These are phyloP conservation scores for Columba livia DNA, from an alignment of 2,113 vertebrate species.

Conservation along the genomic window DNA sequence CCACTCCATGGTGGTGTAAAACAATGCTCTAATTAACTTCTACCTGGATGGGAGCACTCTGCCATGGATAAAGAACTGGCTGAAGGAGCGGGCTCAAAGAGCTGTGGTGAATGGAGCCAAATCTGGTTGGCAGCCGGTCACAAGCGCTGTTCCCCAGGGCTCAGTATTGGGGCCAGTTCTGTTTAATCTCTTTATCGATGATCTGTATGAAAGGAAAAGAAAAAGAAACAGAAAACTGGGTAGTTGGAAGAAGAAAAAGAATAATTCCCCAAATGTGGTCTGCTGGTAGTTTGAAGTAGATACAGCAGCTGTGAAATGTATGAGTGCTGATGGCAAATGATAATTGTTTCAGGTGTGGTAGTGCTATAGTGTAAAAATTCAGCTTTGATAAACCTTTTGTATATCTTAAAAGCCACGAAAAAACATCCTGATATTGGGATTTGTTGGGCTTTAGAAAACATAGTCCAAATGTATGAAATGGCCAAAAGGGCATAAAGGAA, in stretches of 20 bases:
- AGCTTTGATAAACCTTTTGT: neutral
- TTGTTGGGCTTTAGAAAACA: neutral
- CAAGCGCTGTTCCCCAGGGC: too few relatives aligned
- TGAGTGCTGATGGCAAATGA: neutral
- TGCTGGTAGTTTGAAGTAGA: neutral
- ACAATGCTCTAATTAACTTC: too few relatives aligned
- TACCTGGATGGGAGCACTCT: too few relatives aligned
- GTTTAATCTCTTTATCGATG: too few relatives aligned
- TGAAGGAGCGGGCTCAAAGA: too few relatives aligned
- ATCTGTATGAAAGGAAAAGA: too few relatives aligned
- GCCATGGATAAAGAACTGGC: too few relatives aligned
- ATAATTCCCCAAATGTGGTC: fast-evolving
- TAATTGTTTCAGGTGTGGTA: neutral
- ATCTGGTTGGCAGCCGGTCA: too few relatives aligned
- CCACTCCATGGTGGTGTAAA: too few relatives aligned
- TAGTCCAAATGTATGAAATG: neutral
- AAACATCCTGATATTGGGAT: too few relatives aligned
- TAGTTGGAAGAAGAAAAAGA: neutral
- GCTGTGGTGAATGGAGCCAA: too few relatives aligned
- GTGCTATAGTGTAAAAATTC: neutral
- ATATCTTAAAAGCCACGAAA: neutral
- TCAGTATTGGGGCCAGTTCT: too few relatives aligned
- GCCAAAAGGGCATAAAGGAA: neutral
- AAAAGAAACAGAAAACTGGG: neutral
- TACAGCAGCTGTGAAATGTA: neutral